Conservation (phyloP, 2,888 invertebrate species). For the Psylliodes chrysocephalus region DNA sequence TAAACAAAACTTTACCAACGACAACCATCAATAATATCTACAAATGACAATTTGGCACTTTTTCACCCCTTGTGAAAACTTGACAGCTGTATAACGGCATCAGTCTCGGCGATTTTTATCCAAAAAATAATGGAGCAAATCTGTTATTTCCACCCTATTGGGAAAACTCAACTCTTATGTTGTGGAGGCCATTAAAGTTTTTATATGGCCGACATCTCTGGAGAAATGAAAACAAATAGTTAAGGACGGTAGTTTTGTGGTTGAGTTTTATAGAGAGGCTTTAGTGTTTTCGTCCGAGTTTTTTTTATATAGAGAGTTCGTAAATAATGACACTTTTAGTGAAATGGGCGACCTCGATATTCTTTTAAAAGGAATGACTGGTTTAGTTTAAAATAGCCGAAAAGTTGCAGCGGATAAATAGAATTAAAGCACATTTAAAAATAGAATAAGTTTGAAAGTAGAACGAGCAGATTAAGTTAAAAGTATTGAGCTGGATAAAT, state of each 20-base stretch:
- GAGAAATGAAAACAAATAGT: slow-evolving; percentile 12
- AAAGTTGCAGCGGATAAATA: too few species aligned
- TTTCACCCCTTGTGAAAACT: background rate
- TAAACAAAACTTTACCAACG: background rate
- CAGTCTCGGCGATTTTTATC: background rate
- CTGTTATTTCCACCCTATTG: slow-evolving; percentile 11
- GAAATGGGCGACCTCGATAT: background rate
- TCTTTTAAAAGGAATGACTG: background rate
- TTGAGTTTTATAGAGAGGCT: background rate
- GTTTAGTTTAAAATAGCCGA: too few species aligned
- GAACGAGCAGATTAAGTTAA: too few species aligned
- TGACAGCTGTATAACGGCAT: slow-evolving; percentile 3
- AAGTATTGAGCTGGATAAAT: too few species aligned
- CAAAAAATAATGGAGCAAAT: slow-evolving; percentile 13
- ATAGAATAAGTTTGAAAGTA: too few species aligned
- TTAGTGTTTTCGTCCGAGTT: background rate
- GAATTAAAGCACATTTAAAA: too few species aligned
- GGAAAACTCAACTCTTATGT: slow-evolving; percentile 8
- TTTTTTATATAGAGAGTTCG: background rate
- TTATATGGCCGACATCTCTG: slow-evolving; percentile 7
- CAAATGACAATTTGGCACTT: slow-evolving; percentile 2
- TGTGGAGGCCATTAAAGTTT: slow-evolving; percentile 12
- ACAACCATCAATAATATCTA: background rate
- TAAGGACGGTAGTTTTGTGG: slow-evolving; percentile 1
- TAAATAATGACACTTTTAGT: background rate